A percentile compares a stretch with the other conserved stretches of the same genome.
Evolutionary conservation across 2,888 invertebrate species (phyloP).

Genomic region (Pyrrhia umbra): DNA sequence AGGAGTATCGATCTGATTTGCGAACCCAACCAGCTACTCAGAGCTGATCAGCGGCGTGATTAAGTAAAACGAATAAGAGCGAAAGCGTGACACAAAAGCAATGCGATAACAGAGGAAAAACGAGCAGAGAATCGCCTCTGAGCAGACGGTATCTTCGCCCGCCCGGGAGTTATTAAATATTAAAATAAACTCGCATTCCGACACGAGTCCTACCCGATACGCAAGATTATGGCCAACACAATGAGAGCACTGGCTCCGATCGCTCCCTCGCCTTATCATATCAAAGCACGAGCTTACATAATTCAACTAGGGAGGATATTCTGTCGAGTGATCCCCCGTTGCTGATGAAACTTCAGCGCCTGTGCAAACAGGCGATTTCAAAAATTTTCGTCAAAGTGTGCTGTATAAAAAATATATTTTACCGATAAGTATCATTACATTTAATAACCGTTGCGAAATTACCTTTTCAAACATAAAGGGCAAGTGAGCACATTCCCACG

Average conservation of each 20-base stretch:
- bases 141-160: slow-evolving; percentile 86
- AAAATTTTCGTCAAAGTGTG: slow-evolving; percentile 58
- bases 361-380: slow-evolving; percentile 70
- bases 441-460: slow-evolving; percentile 61
- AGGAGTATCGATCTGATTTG: slow-evolving; percentile 70
- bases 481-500: slow-evolving; percentile 60
- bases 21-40: slow-evolving; percentile 74
- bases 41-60: slow-evolving; percentile 82
- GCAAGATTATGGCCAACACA: slow-evolving; percentile 87
- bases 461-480: slow-evolving; percentile 60
- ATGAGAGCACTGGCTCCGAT: slow-evolving; percentile 85
- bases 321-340: slow-evolving; percentile 68
- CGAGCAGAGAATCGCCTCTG: slow-evolving; percentile 85
- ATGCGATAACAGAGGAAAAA: slow-evolving; percentile 86
- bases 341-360: slow-evolving; percentile 77
- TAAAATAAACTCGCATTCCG: slow-evolving; percentile 90
- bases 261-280: slow-evolving; percentile 86
- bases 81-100: slow-evolving; percentile 88
- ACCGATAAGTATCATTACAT: slow-evolving; percentile 37
- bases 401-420: slow-evolving; percentile 49
- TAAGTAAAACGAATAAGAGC: slow-evolving; percentile 85
- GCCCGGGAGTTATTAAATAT: slow-evolving; percentile 89
- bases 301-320: slow-evolving; percentile 78
- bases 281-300: slow-evolving; percentile 84
- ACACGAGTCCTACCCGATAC: slow-evolving; percentile 88